phyloP scores from a whole-genome alignment of 2,888 invertebrate genomes.

The Caenorhabditis uteleia region DNA sequence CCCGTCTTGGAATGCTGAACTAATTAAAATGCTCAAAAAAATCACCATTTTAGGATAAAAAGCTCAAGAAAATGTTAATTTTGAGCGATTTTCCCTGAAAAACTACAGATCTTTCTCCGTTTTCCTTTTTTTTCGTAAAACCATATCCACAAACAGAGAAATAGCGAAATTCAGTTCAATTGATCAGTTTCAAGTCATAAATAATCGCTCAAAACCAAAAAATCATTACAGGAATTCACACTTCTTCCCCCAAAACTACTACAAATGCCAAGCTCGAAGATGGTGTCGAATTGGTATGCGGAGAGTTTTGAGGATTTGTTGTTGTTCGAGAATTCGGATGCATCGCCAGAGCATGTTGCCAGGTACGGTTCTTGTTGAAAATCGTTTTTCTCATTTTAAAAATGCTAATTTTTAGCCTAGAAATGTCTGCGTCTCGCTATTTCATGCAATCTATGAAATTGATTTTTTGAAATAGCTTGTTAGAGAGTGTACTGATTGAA shows the following conservation, averaged over 20 bases:
- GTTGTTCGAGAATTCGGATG: constrained; percentile 82
- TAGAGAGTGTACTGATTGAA: too few species aligned
- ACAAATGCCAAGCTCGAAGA: constrained; percentile 87
- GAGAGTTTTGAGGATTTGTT: constrained; percentile 93
- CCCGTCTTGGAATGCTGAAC: too few species aligned
- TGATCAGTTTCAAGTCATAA: neutral
- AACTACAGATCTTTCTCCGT: too few species aligned
- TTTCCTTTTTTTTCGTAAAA: constrained; percentile 6
- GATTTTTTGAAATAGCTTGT: constrained; percentile 10
- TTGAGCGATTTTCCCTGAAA: too few species aligned
- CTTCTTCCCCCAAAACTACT: constrained; percentile 89
- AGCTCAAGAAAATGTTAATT: too few species aligned
- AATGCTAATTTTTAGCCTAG: constrained; percentile 44
- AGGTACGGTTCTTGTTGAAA: too few species aligned
- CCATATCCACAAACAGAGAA: neutral
- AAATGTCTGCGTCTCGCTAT: neutral
- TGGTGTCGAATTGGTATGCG: constrained; percentile 91
- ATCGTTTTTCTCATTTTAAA: too few species aligned
- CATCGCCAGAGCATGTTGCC: constrained; percentile 50
- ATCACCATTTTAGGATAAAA: too few species aligned
- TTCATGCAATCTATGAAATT: too few species aligned
- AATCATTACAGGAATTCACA: constrained; percentile 82
- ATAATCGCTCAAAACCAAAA: too few species aligned
- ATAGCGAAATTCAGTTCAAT: neutral
- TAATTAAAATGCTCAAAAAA: too few species aligned